Evolutionary conservation across 2,888 invertebrate genomes (phyloP).

Genomic region (Melanchra persicariae): DNA sequence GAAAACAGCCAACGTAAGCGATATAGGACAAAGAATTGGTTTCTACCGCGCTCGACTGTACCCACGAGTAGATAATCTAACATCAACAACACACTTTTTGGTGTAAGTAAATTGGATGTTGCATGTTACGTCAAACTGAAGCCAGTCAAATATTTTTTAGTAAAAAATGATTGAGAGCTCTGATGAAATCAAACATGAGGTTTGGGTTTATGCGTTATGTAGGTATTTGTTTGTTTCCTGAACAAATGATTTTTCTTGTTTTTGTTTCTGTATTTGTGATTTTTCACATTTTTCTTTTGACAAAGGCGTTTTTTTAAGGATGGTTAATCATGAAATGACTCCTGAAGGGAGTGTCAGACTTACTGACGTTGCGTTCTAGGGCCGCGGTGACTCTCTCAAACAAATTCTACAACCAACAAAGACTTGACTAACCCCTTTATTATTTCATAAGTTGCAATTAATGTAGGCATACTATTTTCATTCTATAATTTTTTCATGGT

Average conservation of each 20-base stretch:
- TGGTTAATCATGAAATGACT: no score
- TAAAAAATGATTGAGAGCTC: neutral
- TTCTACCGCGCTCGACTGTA: constrained; percentile 11
- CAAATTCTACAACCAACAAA: no score
- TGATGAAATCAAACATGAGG: neutral
- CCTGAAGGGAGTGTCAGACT: no score
- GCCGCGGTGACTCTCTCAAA: no score
- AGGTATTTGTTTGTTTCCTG: neutral
- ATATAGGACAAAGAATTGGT: constrained; percentile 32
- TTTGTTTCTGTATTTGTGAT: no score
- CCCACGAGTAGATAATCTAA: constrained; percentile 12
- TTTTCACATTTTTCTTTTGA: no score
- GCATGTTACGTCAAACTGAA: neutral
- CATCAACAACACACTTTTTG: neutral
- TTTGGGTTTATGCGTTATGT: neutral
- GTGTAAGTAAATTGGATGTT: neutral
- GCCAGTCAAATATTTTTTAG: neutral
- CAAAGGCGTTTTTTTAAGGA: no score
- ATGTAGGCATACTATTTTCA: no score
- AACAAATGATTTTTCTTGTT: neutral
- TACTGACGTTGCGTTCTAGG: no score
- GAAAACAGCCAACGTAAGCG: constrained; percentile 36
- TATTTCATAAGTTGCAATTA: no score
- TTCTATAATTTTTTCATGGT: neutral
- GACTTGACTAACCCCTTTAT: no score